phyloP scores from a whole-genome alignment of 1,140 invertebrate species.

The Brachionus rubens region DNA sequence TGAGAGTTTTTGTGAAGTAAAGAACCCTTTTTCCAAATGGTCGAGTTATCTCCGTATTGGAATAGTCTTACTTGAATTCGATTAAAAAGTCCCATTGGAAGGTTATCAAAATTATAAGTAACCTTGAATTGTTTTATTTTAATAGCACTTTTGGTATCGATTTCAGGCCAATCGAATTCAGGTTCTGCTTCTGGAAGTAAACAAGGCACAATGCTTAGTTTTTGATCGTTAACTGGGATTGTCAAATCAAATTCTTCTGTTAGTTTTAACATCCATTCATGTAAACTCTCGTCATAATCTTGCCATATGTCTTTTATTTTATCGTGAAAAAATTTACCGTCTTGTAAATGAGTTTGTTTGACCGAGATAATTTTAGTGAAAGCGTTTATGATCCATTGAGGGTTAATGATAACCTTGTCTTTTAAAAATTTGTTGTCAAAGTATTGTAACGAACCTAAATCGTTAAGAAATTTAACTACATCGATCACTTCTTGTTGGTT shows the following conservation, averaged over 20 bases:
- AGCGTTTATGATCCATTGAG: conserved; percentile 60
- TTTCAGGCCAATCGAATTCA: conserved; percentile 47
- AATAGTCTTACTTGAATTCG: conserved; percentile 58
- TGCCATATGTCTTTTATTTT: conserved; percentile 55
- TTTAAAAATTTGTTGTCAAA: conserved; percentile 56
- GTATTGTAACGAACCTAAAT: conserved; percentile 58
- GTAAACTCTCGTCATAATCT: conserved; percentile 51
- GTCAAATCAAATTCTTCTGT: no score
- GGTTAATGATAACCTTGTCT: conserved; percentile 55
- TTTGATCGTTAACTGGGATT: conserved; percentile 47
- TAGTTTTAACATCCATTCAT: conserved; percentile 56
- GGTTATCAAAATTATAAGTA: conserved; percentile 50
- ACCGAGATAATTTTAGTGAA: conserved; percentile 59
- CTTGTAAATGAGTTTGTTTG: conserved; percentile 53
- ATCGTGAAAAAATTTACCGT: conserved; percentile 53
- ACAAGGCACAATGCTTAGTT: conserved; percentile 57
- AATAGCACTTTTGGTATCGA: neutral
- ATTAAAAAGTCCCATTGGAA: conserved; percentile 58
- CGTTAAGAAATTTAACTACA: conserved; percentile 56
- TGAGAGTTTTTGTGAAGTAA: conserved; percentile 56
- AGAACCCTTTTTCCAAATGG: conserved; percentile 58
- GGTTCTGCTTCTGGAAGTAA: conserved; percentile 53
- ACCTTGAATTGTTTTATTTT: conserved; percentile 45
- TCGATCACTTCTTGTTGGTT: conserved; percentile 50
- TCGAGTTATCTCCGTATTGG: conserved; percentile 55